Evolutionary conservation across 2,888 invertebrate species (phyloP), one percentile per base, ranked within the genome.

Genomic region (Trilocha varians): DNA sequence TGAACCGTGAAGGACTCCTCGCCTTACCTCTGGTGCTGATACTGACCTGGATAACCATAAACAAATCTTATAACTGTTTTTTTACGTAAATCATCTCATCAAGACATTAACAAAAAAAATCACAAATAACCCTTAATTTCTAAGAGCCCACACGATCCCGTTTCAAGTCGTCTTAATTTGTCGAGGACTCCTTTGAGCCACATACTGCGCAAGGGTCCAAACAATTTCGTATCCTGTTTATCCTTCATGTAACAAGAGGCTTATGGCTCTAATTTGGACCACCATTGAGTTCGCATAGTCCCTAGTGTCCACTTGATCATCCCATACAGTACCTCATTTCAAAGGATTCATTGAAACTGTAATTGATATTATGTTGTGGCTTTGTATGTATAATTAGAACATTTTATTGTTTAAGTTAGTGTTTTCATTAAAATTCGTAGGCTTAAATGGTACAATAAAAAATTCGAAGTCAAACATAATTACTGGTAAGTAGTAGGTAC

Each of bases 271-370:
- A 67, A 75, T 72, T 73, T 63, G 57, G 60, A 59, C 53, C 52
- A 45, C 50, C 52, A 54, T 56, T 51, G 49, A 58, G 65, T 63
- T 64, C 65, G 64, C 64, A 64, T 48, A 43, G 53, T 57, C 71
- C 72, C 70, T 53, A 57, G 64, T 58, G 75, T 62, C 70, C 73
- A 67, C 80, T 80, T 70, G 73, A 75, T 78, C 75, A 72, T 72
- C 59, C 69, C 70, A 73, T 74, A 70, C 62, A 55, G 67, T 58
- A 55, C 77, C 70, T 54, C 48, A 59, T 78, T 73, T 72, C 80
- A 78, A 78, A 78, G 72, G 69, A 51, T 47, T 52, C 56, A 57
- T 47, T 50, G 49, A 55, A 57, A 59, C 58, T 60, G 68, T 54
- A 66, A 72, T 59, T 53, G n/a, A n/a, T 52, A 65, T 74, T 71